Percentiles rank a stretch among this genome's conserved stretches.
These are phyloP conservation scores for Tipula unca DNA, from an alignment of 2,888 invertebrate species.

Conservation along the genomic window DNA sequence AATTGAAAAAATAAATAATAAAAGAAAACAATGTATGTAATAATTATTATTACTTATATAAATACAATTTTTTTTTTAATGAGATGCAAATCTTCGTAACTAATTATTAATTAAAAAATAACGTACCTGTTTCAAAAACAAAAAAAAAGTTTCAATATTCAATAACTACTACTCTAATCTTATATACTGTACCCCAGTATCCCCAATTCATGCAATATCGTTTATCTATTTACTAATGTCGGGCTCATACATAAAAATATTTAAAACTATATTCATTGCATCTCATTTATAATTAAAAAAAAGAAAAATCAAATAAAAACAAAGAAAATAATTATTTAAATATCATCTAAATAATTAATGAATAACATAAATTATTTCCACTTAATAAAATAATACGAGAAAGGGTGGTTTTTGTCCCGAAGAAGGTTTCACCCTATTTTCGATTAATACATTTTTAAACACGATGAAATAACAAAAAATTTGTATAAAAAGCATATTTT, in stretches of 20 bases:
- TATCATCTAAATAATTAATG: slow-evolving; percentile 24
- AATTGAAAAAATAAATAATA: background rate
- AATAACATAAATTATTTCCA: slow-evolving; percentile 18
- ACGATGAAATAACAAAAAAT: background rate
- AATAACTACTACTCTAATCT: background rate
- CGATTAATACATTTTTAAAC: background rate
- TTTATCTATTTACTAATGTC: background rate
- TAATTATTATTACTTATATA: background rate
- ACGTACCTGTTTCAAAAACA: slow-evolving; percentile 14
- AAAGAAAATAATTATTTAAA: slow-evolving; percentile 25
- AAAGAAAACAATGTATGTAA: background rate
- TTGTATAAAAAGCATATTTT: slow-evolving; percentile 1
- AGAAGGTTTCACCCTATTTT: slow-evolving; percentile 25
- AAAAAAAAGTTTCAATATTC: background rate
- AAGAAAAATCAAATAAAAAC: slow-evolving; percentile 20
- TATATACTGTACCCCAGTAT: background rate
- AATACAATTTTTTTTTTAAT: background rate
- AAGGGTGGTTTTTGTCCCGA: slow-evolving; percentile 26
- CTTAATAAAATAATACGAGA: slow-evolving; percentile 17
- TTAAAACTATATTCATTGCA: background rate
- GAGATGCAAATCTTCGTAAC: background rate
- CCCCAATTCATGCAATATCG: background rate
- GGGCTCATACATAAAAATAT: background rate
- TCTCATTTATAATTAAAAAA: slow-evolving; percentile 24
- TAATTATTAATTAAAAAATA: background rate